Evolutionary conservation across 2,888 invertebrate species (phyloP).

Genomic region (Sphecodes monilicornis): DNA sequence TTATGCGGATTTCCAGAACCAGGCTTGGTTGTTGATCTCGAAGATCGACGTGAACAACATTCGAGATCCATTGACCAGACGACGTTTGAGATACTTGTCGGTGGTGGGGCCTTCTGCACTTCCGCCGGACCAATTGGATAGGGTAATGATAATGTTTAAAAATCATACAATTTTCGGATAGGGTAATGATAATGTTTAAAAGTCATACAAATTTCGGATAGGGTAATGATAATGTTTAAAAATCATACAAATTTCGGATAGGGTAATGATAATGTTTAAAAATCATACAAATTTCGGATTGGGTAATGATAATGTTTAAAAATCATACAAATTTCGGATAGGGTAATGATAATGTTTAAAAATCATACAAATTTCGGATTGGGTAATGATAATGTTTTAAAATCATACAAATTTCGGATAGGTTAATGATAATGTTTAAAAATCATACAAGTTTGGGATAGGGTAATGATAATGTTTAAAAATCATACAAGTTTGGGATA

Average conservation of each 20-base stretch:
- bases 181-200: conserved; percentile 85
- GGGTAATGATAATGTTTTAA: conserved; percentile 85
- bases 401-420: conserved; percentile 85
- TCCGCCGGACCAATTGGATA: conserved; percentile 92
- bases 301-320: conserved; percentile 85
- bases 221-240: conserved; percentile 85
- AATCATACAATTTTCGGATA: conserved; percentile 85
- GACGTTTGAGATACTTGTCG: conserved; percentile 91
- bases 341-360: conserved; percentile 85
- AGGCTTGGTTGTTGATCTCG: conserved; percentile 91
- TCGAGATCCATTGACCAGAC: conserved; percentile 88
- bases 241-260: conserved; percentile 85
- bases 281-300: conserved; percentile 85
- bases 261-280: conserved; percentile 85
- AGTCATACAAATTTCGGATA: conserved; percentile 84
- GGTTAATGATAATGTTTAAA: conserved; percentile 85
- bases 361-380: conserved; percentile 85
- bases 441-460: conserved; percentile 85
- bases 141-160: conserved; percentile 85
- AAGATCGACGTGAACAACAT: conserved; percentile 89
- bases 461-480: conserved; percentile 85
- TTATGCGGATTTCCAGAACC: conserved; percentile 93
- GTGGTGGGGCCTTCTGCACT: conserved; percentile 94
- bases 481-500: conserved; percentile 85
- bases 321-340: conserved; percentile 85